phyloP scores from a whole-genome alignment of 1,140 invertebrate species.

The Proctacanthus coquilletti region DNA sequence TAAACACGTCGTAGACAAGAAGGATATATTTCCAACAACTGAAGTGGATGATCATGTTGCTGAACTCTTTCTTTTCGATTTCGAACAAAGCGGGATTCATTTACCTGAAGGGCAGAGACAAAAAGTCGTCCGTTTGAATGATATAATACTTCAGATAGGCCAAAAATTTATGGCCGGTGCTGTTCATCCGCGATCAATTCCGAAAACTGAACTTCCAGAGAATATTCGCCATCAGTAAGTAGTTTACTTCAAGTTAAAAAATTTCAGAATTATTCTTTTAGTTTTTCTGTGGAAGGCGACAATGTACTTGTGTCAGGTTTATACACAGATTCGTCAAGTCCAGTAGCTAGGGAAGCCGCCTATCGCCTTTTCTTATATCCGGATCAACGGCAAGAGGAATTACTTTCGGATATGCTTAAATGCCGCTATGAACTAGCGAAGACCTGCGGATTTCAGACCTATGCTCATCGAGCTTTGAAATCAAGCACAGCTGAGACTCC shows the following conservation, averaged over 20 bases:
- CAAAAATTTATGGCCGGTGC: slow-evolving; percentile 73
- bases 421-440: slow-evolving; percentile 61
- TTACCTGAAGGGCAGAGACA: slow-evolving; percentile 58
- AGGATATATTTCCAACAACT: slow-evolving; percentile 51
- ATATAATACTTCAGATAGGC: slow-evolving; percentile 62
- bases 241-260: slow-evolving; percentile 1
- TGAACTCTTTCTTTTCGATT: slow-evolving; percentile 85
- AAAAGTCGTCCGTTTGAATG: slow-evolving; percentile 70
- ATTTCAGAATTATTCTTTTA: slow-evolving; percentile 27
- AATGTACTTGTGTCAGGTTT: slow-evolving; percentile 60
- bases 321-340: slow-evolving; percentile 66
- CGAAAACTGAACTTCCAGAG: slow-evolving; percentile 47
- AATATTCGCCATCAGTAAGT: slow-evolving; percentile 59
- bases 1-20: slow-evolving; percentile 46
- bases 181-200: slow-evolving; percentile 46
- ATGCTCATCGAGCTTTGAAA: slow-evolving; percentile 75
- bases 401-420: slow-evolving; percentile 55
- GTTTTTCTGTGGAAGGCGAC: slow-evolving; percentile 57
- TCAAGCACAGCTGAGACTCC: slow-evolving; percentile 74
- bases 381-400: slow-evolving; percentile 55
- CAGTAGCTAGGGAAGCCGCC: slow-evolving; percentile 68
- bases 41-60: slow-evolving; percentile 73
- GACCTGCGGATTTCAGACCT: slow-evolving; percentile 76
- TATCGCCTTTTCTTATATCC: slow-evolving; percentile 77
- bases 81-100: slow-evolving; percentile 94